These are phyloP conservation scores for Myxocyprinus asiaticus DNA, from an alignment of 2,113 vertebrate genomes.

Conservation along the genomic window DNA sequence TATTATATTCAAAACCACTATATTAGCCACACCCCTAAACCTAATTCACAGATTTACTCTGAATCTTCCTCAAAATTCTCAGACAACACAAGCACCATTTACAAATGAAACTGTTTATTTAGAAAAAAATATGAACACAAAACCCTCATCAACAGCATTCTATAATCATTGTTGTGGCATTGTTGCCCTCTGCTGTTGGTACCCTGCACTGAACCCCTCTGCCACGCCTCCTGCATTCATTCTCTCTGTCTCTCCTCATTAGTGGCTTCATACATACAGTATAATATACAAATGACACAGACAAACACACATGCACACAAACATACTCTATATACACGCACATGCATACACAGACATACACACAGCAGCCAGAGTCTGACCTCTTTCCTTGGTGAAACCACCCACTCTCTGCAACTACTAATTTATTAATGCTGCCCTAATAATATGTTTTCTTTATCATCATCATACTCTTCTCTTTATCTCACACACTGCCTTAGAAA, in stretches of 20 bases:
- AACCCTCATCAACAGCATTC: background rate
- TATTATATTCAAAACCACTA: background rate
- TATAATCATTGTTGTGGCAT: conserved; percentile 57
- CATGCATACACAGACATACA: conserved; percentile 1
- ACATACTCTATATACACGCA: background rate
- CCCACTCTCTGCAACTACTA: conserved; percentile 27
- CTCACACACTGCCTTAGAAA: background rate
- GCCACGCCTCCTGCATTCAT: conserved; percentile 19
- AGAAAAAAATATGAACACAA: background rate
- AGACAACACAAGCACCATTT: too few species aligned
- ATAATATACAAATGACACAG: background rate
- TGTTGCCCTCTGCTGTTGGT: conserved; percentile 72
- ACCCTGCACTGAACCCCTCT: conserved; percentile 23
- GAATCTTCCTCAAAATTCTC: too few species aligned
- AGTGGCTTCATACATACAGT: conserved; percentile 1
- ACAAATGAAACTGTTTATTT: too few species aligned
- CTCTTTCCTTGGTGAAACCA: conserved; percentile 36
- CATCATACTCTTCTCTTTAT: background rate
- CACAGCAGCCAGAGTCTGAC: conserved; percentile 34
- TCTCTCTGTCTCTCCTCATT: conserved; percentile 8
- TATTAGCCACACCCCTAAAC: background rate
- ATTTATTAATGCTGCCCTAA: conserved; percentile 48
- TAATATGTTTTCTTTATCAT: conserved; percentile 27
- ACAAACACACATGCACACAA: background rate
- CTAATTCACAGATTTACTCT: background rate